These are phyloP conservation scores for Tichodroma muraria DNA, from an alignment of 2,113 vertebrate genomes.

Conservation along the genomic window DNA sequence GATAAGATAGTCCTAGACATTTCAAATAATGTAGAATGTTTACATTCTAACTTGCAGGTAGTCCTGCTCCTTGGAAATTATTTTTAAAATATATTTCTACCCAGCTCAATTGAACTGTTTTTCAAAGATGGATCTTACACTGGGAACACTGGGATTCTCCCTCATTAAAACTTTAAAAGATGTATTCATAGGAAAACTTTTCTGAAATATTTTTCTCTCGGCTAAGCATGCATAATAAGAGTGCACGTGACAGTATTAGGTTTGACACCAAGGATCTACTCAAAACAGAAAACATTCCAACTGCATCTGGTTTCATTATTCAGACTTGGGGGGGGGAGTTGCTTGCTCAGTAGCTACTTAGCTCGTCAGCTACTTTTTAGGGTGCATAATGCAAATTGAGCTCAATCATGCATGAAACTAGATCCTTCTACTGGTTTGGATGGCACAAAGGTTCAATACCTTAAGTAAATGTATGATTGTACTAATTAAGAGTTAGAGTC, in stretches of 20 bases:
- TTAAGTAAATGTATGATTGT: neutral
- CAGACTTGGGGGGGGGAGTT: neutral
- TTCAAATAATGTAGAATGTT: neutral
- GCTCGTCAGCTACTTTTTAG: neutral
- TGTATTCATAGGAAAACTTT: neutral
- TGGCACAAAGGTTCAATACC: neutral
- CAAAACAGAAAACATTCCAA: neutral
- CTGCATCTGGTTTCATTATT: neutral
- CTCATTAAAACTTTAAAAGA: neutral
- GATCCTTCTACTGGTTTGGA: neutral
- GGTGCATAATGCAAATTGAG: neutral
- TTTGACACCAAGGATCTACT: neutral
- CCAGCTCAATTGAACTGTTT: neutral
- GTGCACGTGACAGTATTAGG: neutral
- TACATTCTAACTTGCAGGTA: neutral
- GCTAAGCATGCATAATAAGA: neutral
- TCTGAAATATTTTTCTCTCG: neutral
- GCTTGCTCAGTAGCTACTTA: neutral
- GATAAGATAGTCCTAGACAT: neutral
- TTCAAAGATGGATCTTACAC: neutral
- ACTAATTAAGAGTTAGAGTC: neutral
- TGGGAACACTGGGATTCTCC: neutral
- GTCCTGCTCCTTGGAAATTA: neutral
- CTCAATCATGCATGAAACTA: neutral
- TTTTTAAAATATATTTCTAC: neutral